These are phyloP conservation scores for Vulpes vulpes DNA, from an alignment of 2,113 vertebrate genomes.

Conservation along the genomic window DNA sequence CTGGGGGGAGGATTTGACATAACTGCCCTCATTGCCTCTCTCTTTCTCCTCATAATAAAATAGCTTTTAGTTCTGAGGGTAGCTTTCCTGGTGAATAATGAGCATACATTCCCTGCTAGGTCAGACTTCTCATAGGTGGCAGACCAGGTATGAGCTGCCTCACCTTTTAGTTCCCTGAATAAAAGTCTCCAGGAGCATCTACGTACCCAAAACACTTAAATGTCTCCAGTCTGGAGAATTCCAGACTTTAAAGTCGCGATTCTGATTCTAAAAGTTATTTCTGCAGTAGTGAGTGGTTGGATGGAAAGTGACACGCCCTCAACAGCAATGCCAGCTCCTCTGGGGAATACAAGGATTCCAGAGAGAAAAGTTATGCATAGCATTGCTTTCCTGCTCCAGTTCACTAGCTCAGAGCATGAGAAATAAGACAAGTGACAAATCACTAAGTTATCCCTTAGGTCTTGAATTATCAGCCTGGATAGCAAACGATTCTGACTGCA, in stretches of 20 bases:
- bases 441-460: conserved; percentile 44
- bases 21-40: background rate
- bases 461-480: background rate
- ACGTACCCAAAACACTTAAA: background rate
- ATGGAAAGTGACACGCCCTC: conserved; percentile 3
- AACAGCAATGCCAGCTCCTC: background rate
- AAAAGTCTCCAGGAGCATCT: background rate
- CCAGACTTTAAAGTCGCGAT: background rate
- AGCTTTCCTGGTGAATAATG: background rate
- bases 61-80: background rate
- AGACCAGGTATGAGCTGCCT: background rate
- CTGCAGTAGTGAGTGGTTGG: background rate
- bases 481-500: background rate
- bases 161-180: background rate
- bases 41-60: background rate
- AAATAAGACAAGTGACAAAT: conserved; percentile 53
- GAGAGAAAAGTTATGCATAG: background rate
- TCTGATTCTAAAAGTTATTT: background rate
- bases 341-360: background rate
- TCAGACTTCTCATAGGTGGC: background rate
- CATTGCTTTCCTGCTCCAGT: background rate
- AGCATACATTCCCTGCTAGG: background rate
- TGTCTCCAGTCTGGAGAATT: background rate
- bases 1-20: background rate
- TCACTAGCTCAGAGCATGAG: conserved; percentile 10